Evolutionary conservation across 2,888 invertebrate species (phyloP).

Genomic region (Camptogramma bilineatum): DNA sequence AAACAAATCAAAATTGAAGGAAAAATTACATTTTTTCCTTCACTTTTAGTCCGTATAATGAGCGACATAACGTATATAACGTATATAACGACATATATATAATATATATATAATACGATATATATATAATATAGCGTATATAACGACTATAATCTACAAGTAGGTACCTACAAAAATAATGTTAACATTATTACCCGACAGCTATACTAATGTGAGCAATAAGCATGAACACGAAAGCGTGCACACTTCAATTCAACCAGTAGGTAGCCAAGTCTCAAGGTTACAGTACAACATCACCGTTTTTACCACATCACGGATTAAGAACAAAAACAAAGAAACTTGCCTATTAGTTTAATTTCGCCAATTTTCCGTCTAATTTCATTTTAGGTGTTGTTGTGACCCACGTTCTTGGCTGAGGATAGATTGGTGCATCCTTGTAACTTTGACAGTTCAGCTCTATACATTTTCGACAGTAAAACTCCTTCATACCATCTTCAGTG

Average conservation of each 20-base stretch:
- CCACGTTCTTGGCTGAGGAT: constrained; percentile 58
- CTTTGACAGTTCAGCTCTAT: constrained; percentile 60
- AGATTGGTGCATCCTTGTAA: constrained; percentile 39
- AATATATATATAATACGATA: too few species aligned
- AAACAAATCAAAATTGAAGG: too few species aligned
- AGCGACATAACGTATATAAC: too few species aligned
- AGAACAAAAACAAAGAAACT: constrained; percentile 69
- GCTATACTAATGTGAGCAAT: neutral
- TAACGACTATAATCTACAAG: too few species aligned
- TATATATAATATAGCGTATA: too few species aligned
- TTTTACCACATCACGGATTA: constrained; percentile 61
- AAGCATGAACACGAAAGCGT: constrained; percentile 39
- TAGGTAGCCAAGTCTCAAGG: constrained; percentile 56
- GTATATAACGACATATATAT: too few species aligned
- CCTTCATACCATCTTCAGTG: constrained; percentile 67
- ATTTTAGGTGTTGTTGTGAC: constrained; percentile 71
- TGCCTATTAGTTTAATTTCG: constrained; percentile 77
- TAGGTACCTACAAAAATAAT: too few species aligned
- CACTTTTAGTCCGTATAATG: too few species aligned
- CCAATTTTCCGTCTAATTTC: constrained; percentile 80
- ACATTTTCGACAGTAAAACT: constrained; percentile 78
- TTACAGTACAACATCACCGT: constrained; percentile 64
- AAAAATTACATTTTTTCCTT: too few species aligned
- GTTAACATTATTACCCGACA: constrained; percentile 6
- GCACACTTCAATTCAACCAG: constrained; percentile 51